phyloP scores from a whole-genome alignment of 2,113 vertebrate species.

The Rynchops niger region DNA sequence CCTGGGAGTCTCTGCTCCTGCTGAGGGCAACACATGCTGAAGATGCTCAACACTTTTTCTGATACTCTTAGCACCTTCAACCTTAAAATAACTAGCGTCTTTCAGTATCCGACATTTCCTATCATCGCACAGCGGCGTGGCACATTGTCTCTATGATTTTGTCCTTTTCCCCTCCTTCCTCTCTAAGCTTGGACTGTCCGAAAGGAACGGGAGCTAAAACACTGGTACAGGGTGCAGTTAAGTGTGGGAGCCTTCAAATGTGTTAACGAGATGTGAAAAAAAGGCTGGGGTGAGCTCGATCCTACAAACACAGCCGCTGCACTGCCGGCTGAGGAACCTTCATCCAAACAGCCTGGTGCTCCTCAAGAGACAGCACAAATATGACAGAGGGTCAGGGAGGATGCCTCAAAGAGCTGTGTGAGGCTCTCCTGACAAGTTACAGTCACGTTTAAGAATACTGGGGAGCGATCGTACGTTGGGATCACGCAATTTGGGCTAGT shows the following conservation, averaged over 20 bases:
- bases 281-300: background rate
- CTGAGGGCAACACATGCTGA: background rate
- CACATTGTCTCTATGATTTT: background rate
- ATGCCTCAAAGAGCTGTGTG: background rate
- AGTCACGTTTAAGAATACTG: background rate
- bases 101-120: background rate
- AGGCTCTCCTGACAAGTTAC: background rate
- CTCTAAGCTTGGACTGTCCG: background rate
- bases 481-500: background rate
- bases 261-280: background rate
- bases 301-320: background rate
- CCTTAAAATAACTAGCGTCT: background rate
- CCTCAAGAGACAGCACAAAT: background rate
- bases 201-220: background rate
- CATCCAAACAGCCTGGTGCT: background rate
- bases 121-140: fast-evolving
- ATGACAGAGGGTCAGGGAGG: background rate
- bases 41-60: background rate
- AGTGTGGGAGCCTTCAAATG: fast-evolving
- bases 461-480: background rate
- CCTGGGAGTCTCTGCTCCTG: background rate
- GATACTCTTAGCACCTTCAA: background rate
- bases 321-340: fast-evolving
- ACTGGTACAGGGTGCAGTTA: background rate
- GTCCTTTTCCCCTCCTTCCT: background rate